Percentiles rank a stretch among this genome's conserved stretches.
phyloP scores from a whole-genome alignment of 2,888 invertebrate species.

The Philereme vetulata region DNA sequence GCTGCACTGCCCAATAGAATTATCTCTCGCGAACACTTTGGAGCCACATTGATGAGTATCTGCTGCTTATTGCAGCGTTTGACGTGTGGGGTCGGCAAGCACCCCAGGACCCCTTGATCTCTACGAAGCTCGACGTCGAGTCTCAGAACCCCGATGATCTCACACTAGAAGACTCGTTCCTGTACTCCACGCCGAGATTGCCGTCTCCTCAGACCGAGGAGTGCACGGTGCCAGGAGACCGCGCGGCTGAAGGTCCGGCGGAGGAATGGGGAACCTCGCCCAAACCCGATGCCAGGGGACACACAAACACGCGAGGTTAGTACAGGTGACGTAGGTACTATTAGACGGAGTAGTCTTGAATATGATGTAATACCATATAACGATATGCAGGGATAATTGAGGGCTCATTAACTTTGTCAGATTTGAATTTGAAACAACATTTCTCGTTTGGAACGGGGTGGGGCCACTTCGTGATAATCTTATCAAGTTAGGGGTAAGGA shows the following conservation, averaged over 20 bases:
- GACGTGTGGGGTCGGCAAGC: background rate
- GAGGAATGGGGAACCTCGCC: background rate
- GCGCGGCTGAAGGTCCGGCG: background rate
- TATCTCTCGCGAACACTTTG: too few relatives aligned
- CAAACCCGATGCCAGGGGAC: constrained; percentile 1
- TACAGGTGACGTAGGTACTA: background rate
- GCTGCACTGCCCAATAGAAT: too few relatives aligned
- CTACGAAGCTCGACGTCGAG: background rate
- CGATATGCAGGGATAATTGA: too few relatives aligned
- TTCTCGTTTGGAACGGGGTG: too few relatives aligned
- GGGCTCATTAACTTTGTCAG: too few relatives aligned
- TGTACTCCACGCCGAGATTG: constrained; percentile 6
- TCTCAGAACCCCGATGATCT: background rate
- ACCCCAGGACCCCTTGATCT: background rate
- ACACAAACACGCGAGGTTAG: constrained; percentile 10
- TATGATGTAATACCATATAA: too few relatives aligned
- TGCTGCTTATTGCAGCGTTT: background rate
- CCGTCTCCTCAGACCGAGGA: background rate
- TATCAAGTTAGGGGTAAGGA: too few relatives aligned
- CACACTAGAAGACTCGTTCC: constrained; percentile 1
- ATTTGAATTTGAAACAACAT: too few relatives aligned
- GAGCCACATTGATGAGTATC: too few relatives aligned
- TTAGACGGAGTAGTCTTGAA: too few relatives aligned
- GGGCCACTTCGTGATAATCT: too few relatives aligned
- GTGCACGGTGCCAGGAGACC: background rate